Base-by-base conservation (phyloP, 2,797 vertebrate species). In the Cuniculus paca region DNA sequence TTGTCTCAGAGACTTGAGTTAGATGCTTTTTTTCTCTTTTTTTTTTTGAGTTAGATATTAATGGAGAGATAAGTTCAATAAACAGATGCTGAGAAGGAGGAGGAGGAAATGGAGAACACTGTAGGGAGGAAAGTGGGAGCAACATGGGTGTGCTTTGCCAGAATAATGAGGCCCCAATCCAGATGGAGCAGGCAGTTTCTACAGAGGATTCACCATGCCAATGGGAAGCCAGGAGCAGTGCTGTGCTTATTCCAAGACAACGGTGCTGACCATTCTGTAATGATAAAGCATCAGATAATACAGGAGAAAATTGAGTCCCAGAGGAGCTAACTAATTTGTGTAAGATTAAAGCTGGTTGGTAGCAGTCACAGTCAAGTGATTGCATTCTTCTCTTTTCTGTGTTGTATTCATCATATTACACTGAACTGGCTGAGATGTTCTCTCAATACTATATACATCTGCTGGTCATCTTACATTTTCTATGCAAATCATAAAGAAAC, bases 1-100 rank as follows among this genome's bases (percentile, higher is more conserved):
- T 65, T 95, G 10, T 94, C 61, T 96, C 75, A 74, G 52, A 70
- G 77, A 83, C 42, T 70, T 79, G 42, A 83, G 16, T 52, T 86
- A 88, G 24, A 80, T 74, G 61, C 1, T 6, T 24, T 20, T 39
- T 12, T 72, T 45, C 45, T 45, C 45, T 75, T 20, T 39, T 12
- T 72, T 45, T 74, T 45, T 74, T 75, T 80, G 28, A 86, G 16
- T 52, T 83, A 88, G 20, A 87, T 70, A 48, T 56, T 88, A 90
- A 96, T n/a, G 36, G 2, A 13, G n/a, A 60, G 2, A 24, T 39
- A 65, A 94, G 24, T 77, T 86, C 31, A 80, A 88, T 63, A 79
- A 77, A 48, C 75, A 96, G 72, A 91, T 78, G 65, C 61, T 91
- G 42, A 79, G 65, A 22, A 39, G 39, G 78, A 94, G 84, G 88